These are phyloP conservation scores for Sarcophaga subvicina DNA, from an alignment of 2,888 invertebrate genomes.

Conservation along the genomic window DNA sequence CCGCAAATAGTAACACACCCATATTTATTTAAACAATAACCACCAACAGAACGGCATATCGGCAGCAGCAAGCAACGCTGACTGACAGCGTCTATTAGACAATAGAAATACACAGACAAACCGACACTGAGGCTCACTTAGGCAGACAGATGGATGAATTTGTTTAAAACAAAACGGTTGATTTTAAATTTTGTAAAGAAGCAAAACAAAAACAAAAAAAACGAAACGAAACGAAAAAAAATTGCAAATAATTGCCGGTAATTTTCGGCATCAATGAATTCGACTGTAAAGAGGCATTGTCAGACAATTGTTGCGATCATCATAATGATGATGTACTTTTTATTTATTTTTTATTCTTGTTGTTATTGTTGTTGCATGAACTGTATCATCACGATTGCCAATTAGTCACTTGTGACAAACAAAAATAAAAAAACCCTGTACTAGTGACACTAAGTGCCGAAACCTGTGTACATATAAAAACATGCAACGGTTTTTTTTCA, in stretches of 20 bases:
- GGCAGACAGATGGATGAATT: conserved; percentile 1
- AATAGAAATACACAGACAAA: conserved; percentile 32
- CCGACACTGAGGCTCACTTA: neutral
- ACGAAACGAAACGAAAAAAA: no score
- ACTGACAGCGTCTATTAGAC: no score
- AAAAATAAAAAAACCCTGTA: neutral
- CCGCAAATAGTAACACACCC: conserved; percentile 54
- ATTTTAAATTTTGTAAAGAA: conserved; percentile 36
- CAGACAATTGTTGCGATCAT: conserved; percentile 22
- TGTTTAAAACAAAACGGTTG: neutral
- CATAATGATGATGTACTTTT: conserved; percentile 19
- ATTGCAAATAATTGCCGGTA: conserved; percentile 65
- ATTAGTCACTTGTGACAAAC: neutral
- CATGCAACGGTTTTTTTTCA: conserved; percentile 11
- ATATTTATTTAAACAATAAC: conserved; percentile 42
- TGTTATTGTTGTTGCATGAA: neutral
- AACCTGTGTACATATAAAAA: conserved; percentile 5
- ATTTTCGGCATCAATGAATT: conserved; percentile 62
- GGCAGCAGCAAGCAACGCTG: no score
- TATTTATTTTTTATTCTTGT: no score
- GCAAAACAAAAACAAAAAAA: no score
- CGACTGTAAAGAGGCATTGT: conserved; percentile 6
- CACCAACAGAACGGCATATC: neutral
- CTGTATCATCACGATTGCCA: conserved; percentile 13
- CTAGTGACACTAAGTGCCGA: conserved; percentile 5